Conservation (phyloP, 2,797 vertebrate species). For the Jordanella pulchra region DNA sequence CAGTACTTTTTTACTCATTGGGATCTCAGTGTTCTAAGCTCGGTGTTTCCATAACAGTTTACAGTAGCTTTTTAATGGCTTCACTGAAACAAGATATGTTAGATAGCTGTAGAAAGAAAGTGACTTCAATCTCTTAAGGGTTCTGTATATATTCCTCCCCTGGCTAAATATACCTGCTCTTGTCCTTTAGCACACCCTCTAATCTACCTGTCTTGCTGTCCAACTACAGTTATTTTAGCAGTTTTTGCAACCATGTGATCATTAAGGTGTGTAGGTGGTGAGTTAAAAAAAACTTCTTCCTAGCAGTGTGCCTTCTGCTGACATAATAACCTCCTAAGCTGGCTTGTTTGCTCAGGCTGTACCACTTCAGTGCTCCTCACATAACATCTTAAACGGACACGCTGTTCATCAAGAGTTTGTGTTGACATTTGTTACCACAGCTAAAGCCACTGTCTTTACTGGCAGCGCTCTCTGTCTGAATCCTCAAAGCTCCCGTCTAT, state of each 20-base stretch:
- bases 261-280: constrained; percentile 24
- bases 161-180: constrained; percentile 65
- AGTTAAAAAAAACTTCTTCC: constrained; percentile 25
- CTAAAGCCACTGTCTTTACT: constrained; percentile 39
- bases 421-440: constrained; percentile 50
- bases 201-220: constrained; percentile 44
- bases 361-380: constrained; percentile 20
- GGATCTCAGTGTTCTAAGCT: not conserved
- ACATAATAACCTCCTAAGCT: constrained; percentile 14
- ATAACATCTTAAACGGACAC: constrained; percentile 27
- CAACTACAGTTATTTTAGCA: constrained; percentile 42
- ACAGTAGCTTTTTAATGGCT: not conserved
- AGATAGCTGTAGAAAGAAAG: constrained; percentile 8
- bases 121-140: constrained; percentile 15
- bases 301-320: constrained; percentile 7
- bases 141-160: constrained; percentile 19
- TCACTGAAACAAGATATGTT: constrained; percentile 17
- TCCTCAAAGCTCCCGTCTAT: constrained; percentile 38
- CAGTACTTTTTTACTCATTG: not conserved
- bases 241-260: constrained; percentile 5
- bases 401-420: constrained; percentile 25
- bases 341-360: constrained; percentile 12
- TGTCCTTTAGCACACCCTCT: constrained; percentile 41
- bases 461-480: constrained; percentile 40
- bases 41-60: constrained; percentile 2